A percentile compares a stretch with the other conserved stretches of the same genome.
Conservation (phyloP, 2,797 vertebrate species). For the Anisognathus igniventris region DNA sequence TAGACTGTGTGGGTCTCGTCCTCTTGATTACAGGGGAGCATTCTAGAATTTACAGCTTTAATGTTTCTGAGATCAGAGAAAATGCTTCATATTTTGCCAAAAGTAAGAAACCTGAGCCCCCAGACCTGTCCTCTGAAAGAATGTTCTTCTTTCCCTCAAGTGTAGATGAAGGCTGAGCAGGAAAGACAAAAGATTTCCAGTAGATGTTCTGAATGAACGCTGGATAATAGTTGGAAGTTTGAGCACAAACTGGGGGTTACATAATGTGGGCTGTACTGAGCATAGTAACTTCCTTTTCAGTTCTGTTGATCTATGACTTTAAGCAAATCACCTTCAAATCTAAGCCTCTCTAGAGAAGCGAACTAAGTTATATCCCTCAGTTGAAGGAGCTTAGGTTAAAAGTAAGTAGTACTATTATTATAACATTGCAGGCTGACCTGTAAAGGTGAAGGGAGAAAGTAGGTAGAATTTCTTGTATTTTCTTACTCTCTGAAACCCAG, state of each 20-base stretch:
- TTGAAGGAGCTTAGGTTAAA: background rate
- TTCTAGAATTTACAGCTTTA: background rate
- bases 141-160: background rate
- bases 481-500: conserved; percentile 8
- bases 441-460: conserved; percentile 2
- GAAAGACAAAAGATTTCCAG: background rate
- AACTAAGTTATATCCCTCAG: background rate
- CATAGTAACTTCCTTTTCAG: background rate
- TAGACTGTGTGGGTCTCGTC: background rate
- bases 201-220: background rate
- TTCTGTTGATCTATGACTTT: background rate
- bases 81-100: background rate
- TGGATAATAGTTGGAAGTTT: background rate
- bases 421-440: background rate
- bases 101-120: background rate
- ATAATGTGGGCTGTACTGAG: background rate
- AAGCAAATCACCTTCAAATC: conserved; percentile 24
- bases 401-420: background rate
- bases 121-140: background rate
- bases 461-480: conserved; percentile 7
- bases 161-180: background rate
- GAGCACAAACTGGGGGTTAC: background rate
- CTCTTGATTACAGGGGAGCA: background rate
- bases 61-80: background rate
- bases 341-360: background rate